Evolutionary conservation across 2,797 vertebrate species (phyloP).

Genomic region (Microctenopoma stevenorrisi): DNA sequence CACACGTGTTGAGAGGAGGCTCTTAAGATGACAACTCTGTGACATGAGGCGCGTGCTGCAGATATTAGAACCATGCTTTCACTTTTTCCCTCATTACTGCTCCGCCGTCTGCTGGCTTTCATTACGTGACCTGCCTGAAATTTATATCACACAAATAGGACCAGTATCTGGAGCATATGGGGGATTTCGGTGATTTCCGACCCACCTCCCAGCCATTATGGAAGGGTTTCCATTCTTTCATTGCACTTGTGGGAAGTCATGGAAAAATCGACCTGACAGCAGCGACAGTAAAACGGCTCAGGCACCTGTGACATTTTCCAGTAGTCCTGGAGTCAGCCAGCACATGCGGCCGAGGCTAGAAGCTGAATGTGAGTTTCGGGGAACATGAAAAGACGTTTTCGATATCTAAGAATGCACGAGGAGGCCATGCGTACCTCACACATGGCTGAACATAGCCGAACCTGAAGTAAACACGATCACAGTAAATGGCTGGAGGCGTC

Average conservation of each 20-base stretch:
- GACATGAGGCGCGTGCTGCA: conserved; percentile 58
- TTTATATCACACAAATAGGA: conserved; percentile 65
- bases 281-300: conserved; percentile 75
- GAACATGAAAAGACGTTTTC: no score
- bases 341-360: conserved; percentile 67
- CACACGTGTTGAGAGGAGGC: conserved; percentile 39
- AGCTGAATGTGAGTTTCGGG: conserved; percentile 41
- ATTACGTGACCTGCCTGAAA: conserved; percentile 47
- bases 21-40: conserved; percentile 50
- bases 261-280: conserved; percentile 77
- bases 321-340: conserved; percentile 70
- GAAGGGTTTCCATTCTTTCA: conserved; percentile 76
- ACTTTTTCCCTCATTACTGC: conserved; percentile 73
- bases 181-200: conserved; percentile 66
- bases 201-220: conserved; percentile 58
- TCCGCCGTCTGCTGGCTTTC: conserved; percentile 43
- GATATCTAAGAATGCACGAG: conserved; percentile 11
- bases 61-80: conserved; percentile 55
- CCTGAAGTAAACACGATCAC: neutral
- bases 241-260: conserved; percentile 74
- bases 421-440: neutral
- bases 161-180: conserved; percentile 52
- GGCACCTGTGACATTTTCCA: conserved; percentile 85
- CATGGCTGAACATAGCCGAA: neutral
- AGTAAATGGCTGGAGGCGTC: no score